These are phyloP conservation scores for Rostratula benghalensis DNA, from an alignment of 2,113 vertebrate species.

Conservation along the genomic window DNA sequence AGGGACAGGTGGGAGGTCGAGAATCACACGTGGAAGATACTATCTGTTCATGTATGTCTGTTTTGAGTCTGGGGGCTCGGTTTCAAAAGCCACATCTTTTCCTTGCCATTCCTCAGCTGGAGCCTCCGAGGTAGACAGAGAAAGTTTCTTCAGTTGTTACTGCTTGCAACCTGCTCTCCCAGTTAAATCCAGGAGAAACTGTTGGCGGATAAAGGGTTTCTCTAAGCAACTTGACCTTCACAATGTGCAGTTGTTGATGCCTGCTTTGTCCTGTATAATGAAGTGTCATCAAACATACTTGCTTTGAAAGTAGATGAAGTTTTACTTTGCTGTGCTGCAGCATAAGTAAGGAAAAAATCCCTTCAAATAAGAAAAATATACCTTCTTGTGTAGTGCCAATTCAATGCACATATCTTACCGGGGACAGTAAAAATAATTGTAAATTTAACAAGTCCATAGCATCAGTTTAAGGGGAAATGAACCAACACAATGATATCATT, in stretches of 20 bases:
- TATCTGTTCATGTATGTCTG: accelerated
- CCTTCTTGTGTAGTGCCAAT: not conserved
- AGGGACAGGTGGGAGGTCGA: accelerated
- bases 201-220: not conserved
- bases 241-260: not conserved
- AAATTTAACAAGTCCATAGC: not conserved
- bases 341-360: not conserved
- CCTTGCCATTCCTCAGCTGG: not conserved
- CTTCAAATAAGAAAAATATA: not conserved
- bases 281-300: not conserved
- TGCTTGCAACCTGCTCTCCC: not conserved
- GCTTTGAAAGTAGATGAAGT: not conserved
- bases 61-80: not conserved
- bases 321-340: not conserved
- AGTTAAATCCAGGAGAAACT: not conserved
- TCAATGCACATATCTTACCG: not conserved
- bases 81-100: not conserved
- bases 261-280: not conserved
- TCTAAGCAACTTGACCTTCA: not conserved
- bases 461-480: not conserved
- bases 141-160: not conserved
- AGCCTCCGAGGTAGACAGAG: not conserved
- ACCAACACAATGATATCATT: not conserved
- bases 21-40: not conserved
- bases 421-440: not conserved